These are phyloP conservation scores for Trichopoda pennipes DNA, from an alignment of 2,888 invertebrate species.

Conservation along the genomic window DNA sequence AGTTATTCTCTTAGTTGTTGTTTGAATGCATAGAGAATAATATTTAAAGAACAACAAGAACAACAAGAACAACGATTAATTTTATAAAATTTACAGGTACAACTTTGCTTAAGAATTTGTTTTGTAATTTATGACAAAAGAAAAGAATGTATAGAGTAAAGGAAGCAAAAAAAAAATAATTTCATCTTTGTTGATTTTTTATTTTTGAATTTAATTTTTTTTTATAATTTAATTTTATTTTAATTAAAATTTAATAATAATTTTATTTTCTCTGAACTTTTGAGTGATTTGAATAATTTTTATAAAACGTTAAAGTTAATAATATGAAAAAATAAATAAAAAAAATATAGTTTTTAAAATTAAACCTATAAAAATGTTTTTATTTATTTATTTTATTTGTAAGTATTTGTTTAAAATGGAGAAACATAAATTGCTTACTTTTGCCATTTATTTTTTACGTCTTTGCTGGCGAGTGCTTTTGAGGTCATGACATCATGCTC, in stretches of 20 bases:
- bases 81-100: slow-evolving; percentile 60
- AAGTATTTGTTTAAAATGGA: neutral
- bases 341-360: slow-evolving; percentile 24
- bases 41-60: neutral
- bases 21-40: slow-evolving; percentile 39
- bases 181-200: slow-evolving; percentile 64
- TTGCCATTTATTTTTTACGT: too few species aligned
- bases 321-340: slow-evolving; percentile 36
- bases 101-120: slow-evolving; percentile 63
- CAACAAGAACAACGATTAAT: neutral
- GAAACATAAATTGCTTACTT: too few species aligned
- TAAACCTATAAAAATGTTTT: neutral
- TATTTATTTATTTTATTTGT: neutral
- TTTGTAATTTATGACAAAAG: slow-evolving; percentile 58
- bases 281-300: slow-evolving; percentile 51
- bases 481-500: too few species aligned
- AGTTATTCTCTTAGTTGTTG: slow-evolving; percentile 40
- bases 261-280: slow-evolving; percentile 27
- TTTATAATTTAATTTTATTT: slow-evolving; percentile 50
- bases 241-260: slow-evolving; percentile 43
- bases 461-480: too few species aligned
- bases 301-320: slow-evolving; percentile 30
- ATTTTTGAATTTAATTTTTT: slow-evolving; percentile 51
- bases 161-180: slow-evolving; percentile 34
- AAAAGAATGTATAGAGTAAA: slow-evolving; percentile 52